Percentiles rank a stretch among this genome's conserved stretches.
These are phyloP conservation scores for Antechinus flavipes DNA, from an alignment of 2,113 vertebrate genomes.

Conservation along the genomic window DNA sequence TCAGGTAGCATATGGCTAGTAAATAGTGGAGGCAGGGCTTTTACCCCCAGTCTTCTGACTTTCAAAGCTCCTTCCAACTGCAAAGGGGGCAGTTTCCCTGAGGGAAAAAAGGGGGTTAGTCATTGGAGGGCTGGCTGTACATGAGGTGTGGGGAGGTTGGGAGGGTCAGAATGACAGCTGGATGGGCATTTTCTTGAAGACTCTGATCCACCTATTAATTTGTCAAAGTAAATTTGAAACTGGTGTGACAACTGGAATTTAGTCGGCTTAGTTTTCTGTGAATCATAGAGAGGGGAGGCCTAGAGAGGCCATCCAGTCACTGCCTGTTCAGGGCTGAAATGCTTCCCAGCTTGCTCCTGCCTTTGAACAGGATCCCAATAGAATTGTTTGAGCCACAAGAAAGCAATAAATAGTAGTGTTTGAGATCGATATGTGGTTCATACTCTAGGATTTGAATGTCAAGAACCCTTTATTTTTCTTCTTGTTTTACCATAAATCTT, in stretches of 20 bases:
- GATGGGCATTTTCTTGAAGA: slow-evolving; percentile 14
- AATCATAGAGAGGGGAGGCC: slow-evolving; percentile 35
- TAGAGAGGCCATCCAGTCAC: slow-evolving; percentile 36
- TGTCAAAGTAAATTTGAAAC: slow-evolving; percentile 45
- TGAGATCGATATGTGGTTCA: slow-evolving; percentile 54
- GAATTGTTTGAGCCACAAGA: slow-evolving; percentile 62
- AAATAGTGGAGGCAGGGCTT: not conserved
- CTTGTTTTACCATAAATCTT: not conserved
- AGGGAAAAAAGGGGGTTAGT: not conserved
- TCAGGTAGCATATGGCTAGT: not conserved
- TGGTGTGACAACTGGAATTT: slow-evolving; percentile 24
- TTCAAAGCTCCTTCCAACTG: not conserved
- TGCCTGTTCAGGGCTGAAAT: not conserved
- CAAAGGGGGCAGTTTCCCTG: rapidly evolving
- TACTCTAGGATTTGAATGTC: not conserved
- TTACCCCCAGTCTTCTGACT: not conserved
- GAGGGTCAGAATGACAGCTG: not conserved
- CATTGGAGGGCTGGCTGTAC: not conserved
- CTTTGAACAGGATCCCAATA: slow-evolving; percentile 56
- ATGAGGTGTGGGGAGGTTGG: not conserved
- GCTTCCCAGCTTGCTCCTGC: not conserved
- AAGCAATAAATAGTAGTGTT: slow-evolving; percentile 67
- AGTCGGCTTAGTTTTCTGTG: slow-evolving; percentile 29
- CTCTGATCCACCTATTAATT: slow-evolving; percentile 26
- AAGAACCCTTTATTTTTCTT: not conserved